Evolutionary conservation across 2,113 vertebrate species (phyloP), one percentile per base, ranked within the genome.

Genomic region (Colossoma macropomum): DNA sequence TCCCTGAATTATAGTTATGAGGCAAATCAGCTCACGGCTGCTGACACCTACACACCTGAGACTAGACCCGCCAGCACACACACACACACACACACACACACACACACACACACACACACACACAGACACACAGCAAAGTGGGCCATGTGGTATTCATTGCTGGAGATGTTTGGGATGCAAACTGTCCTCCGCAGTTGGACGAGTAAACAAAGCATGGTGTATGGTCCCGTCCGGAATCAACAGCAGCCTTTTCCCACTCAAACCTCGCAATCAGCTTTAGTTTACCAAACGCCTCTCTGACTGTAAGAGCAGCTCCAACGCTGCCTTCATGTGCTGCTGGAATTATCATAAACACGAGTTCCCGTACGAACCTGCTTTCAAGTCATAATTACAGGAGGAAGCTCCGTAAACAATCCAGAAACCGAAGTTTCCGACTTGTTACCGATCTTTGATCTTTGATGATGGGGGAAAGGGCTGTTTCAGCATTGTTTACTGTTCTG

Each of bases 41-140:
- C 48, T 30, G 27, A 70, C 77, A 70, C 65, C 16, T 54, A 68
- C 60, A 23, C 23, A 56, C 54, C 54, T 56, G 54, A 56, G 54
- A 56, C 54, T 23, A 56, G 21, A 23, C 54, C 54, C 15, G 54
- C 54, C 54, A 23, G 23, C 54, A 56, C 54, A 23, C 75, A 19
- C 76, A 68, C 79, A 15, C 52, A 59, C 59, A 21, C 23, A 66
- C 52, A 41, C 68, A 27, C 50, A 32, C n/a, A 48, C 11, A 65
- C 38, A 66, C 62, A 78, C 75, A 38, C 75, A 66, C 69, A 21
- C 48, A 32, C 54, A 41, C 17, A 63, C 48, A n/a, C 68, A 28
- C 32, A 32, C 25, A 50, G 5, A 65, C 25, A 28, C 41, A 66
- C 34, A 48, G 0, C 21, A 21, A 56, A 7, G 21, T 56, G 54